Base-by-base conservation (phyloP, 2,113 vertebrate species). In the Apus apus region DNA sequence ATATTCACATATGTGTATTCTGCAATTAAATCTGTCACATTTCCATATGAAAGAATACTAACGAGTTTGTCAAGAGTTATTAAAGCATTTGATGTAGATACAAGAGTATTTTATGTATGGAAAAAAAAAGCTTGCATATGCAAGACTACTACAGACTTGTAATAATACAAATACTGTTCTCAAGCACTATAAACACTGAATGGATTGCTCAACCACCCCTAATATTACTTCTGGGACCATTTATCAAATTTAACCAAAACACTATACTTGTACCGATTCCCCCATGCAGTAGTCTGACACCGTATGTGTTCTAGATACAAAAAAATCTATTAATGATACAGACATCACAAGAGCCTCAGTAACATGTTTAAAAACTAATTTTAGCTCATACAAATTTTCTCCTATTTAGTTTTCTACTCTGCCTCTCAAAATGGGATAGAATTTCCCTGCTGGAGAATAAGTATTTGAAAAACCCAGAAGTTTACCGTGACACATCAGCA, bases 61-160 rank as follows among this genome's bases (percentile, higher is more conserved):
- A 66, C 40, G 88, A 84, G 78, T 87, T 89, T 85, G 36, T 74
- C 36, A 80, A 46, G 43, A 91, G 36, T 68, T 91, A 96, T 51
- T 56, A 95, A 81, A 92, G 19, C 30, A 88, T 53, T n/a, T 40
- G 15, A 86, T 77, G n/a, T 40, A 76, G 56, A 60, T 15, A 50
- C 21, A 60, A 77, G 18, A 8, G 18, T 38, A 50, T 58, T 48
- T 66, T 62, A 29, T 7, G 22, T 15, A 14, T 2, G 10, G 7
- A 13, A 32, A 21, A 21, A 45, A 8, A 30, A 53, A 4, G 45
- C 19, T 83, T 70, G 19, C 40, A 62, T 29, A 40, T 45, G 11
- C 10, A 77, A 60, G 51, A 64, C 56, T 40, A 23, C 43, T 30
- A 61, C 29, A 87, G 43, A 74, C 10, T 61, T 65, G 26, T 26